Evolutionary conservation across 2,888 invertebrate species (phyloP), one percentile per base, ranked within the genome.

Genomic region (Microctonus brassicae): DNA sequence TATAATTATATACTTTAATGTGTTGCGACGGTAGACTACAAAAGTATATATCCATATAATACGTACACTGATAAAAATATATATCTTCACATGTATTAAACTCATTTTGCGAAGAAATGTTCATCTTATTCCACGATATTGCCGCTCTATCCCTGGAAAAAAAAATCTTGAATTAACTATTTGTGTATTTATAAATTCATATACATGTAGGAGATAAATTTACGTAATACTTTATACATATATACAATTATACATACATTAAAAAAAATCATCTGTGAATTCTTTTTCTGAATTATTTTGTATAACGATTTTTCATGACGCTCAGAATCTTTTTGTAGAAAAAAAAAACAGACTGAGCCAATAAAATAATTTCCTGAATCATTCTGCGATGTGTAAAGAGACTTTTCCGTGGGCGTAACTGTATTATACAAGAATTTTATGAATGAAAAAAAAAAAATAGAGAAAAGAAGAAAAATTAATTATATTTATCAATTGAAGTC

Each of bases 41-140:
- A 17, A 20, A 66, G 58, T 75, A 78, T 70, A 71, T 72, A 69
- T 68, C 67, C 52, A 70, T 11, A 69, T 64, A 55, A n/a, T n/a
- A n/a, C n/a, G n/a, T 13, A 26, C 33, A n/a, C n/a, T n/a, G n/a
- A n/a, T n/a, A n/a, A n/a, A n/a, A n/a, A n/a, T n/a, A n/a, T n/a
- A n/a, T n/a, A n/a, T n/a, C n/a, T n/a, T n/a, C n/a, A n/a, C n/a
- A n/a, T n/a, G n/a, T n/a, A 58, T 20, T 36, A 11, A 26, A 66
- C 36, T 57, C 73, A 58, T 52, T 73, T 71, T 47, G 71, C 74
- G 55, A 61, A 76, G 83, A 84, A 84, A 80, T 75, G 57, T 57
- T 61, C 73, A 66, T 67, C 75, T 76, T 78, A 82, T 86, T 86
- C 86, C 81, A 77, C 81, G 86, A 86, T 79, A 82, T 81, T 72